Base-by-base conservation (phyloP, 1,140 invertebrate genomes). In the Nymphalis io region DNA sequence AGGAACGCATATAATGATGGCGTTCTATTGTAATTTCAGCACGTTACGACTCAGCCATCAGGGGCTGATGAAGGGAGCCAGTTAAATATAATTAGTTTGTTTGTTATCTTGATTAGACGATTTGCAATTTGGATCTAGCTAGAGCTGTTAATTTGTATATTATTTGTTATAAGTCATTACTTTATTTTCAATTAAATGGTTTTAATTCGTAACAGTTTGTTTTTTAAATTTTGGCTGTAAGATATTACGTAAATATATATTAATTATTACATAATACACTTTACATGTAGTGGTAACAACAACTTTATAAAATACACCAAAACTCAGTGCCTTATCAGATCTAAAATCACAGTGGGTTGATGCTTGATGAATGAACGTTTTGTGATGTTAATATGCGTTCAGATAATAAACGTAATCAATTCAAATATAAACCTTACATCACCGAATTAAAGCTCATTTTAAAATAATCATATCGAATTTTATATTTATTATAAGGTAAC, bases 341-440 rank as follows among this genome's bases (percentile, higher is more conserved):
- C 63, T 70, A 73, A 78, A 78, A 88, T 87, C 84, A 83, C 78
- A 38, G 70, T 74, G 67, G 76, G 70, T 68, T 83, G 82, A 84
- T 85, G 80, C 80, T 73, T 83, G 87, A 87, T 87, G 85, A 89
- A 88, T 86, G 81, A 83, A 87, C 78, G 82, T 87, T 88, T 88
- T 88, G 86, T 87, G 78, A 88, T 88, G 84, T 78, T 86, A 86
- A 89, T 89, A 75, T 61, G 72, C 58, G 33, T 20, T 63, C n/a
- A 63, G 60, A 39, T 70, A 63, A 59, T 21, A 39, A 20, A 2
- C 15, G 27, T 33, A 18, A 20, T 13, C 4, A 13, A 39, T 62
- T 68, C 6, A 21, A 75, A 69, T 62, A 57, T 74, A n/a, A 72
- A 71, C 68, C 38, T 66, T 72, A 44, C 20, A 2, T 6, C 15